Evolutionary conservation across 2,797 vertebrate species (phyloP).

Genomic region (Notamacropus eugenii): DNA sequence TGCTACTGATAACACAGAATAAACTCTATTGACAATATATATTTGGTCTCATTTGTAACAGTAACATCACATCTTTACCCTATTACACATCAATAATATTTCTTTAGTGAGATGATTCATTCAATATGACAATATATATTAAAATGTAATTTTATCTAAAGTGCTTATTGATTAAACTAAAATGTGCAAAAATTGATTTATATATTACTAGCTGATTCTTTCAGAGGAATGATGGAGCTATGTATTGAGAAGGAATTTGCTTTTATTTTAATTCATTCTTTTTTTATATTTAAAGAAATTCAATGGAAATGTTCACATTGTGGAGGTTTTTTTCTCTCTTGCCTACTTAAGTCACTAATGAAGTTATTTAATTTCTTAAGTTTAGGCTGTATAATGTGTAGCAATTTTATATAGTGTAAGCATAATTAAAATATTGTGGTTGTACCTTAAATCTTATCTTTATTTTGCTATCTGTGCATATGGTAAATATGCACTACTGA

Average conservation of each 20-base stretch:
- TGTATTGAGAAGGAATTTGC: slow-evolving; percentile 70
- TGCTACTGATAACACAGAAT: slow-evolving; percentile 73
- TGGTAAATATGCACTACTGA: slow-evolving; percentile 75
- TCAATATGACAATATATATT: slow-evolving; percentile 35
- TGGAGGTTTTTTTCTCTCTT: slow-evolving; percentile 71
- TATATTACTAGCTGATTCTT: slow-evolving; percentile 66
- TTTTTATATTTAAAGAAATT: slow-evolving; percentile 78
- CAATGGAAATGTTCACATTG: slow-evolving; percentile 78
- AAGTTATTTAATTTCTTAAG: slow-evolving; percentile 76
- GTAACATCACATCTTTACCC: slow-evolving; percentile 67
- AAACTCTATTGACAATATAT: slow-evolving; percentile 67
- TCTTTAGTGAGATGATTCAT: slow-evolving; percentile 70
- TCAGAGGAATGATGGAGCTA: slow-evolving; percentile 58
- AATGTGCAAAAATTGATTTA: slow-evolving; percentile 54
- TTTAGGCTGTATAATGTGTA: slow-evolving; percentile 74
- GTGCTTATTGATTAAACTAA: slow-evolving; percentile 70
- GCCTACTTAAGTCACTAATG: slow-evolving; percentile 80
- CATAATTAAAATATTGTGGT: slow-evolving; percentile 78
- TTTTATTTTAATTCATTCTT: slow-evolving; percentile 70
- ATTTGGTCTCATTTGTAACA: slow-evolving; percentile 73
- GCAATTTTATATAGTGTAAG: slow-evolving; percentile 74
- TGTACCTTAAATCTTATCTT: slow-evolving; percentile 78
- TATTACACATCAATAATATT: slow-evolving; percentile 61
- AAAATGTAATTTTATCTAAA: slow-evolving; percentile 45
- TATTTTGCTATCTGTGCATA: slow-evolving; percentile 69